Conservation (phyloP, 2,113 vertebrate species). For the Macrotis lagotis region DNA sequence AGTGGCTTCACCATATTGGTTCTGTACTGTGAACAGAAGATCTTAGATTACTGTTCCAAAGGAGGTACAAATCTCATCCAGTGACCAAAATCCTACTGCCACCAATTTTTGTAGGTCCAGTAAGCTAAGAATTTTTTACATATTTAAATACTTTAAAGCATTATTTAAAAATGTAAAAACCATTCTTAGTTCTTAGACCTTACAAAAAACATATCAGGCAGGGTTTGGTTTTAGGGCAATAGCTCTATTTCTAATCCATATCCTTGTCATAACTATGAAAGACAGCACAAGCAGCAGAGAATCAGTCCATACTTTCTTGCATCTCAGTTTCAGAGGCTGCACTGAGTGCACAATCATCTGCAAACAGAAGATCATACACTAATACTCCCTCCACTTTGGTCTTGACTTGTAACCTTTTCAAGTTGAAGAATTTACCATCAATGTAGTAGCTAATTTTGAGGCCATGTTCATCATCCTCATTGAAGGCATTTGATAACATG, state of each 20-base stretch:
- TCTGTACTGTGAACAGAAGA: not conserved
- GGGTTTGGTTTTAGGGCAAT: not conserved
- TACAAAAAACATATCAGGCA: not conserved
- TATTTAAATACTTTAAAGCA: not conserved
- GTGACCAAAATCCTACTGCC: not conserved
- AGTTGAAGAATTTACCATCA: no score
- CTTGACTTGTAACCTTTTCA: no score
- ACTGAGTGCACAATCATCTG: no score
- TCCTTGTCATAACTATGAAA: not conserved
- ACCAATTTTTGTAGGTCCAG: not conserved
- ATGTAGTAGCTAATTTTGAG: no score
- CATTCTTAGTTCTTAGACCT: not conserved
- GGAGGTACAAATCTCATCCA: not conserved
- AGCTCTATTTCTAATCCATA: not conserved
- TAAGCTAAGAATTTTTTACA: not conserved
- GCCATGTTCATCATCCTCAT: no score
- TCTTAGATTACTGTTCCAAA: not conserved
- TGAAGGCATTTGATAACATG: no score
- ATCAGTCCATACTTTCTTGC: no score
- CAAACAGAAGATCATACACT: no score
- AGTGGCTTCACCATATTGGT: not conserved
- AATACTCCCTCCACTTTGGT: no score
- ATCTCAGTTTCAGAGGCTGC: no score
- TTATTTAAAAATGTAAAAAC: not conserved
- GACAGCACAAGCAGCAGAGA: no score